Evolutionary conservation across 2,888 invertebrate species (phyloP), one percentile per base, ranked within the genome.

Genomic region (Campoplex capitator): DNA sequence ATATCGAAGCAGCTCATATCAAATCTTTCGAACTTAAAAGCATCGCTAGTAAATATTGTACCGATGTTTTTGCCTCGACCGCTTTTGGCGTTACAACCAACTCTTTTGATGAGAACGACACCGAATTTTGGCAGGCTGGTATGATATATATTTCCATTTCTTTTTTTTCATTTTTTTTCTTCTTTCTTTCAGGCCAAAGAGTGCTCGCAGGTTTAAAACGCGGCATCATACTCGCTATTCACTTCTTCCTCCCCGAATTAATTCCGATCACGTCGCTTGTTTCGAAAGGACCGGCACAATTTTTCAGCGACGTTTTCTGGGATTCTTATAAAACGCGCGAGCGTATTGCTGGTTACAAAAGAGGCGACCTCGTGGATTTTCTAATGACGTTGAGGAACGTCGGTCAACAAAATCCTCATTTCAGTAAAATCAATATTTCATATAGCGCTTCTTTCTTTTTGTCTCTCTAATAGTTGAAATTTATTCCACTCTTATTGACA

Each of bases 41-140:
- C 23, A 70, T 90, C n/a, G 88, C 88, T 42, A 88, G 90, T 0
- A 89, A 89, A 84, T 92, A 91, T 18, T 77, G 88, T 18, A 91
- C 90, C 7, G 92, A 92, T 71, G 88, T 92, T 38, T 90, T 92
- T 35, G 90, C 92, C 9, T 92, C 92, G 0, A 35, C 91, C 0
- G 90, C 89, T 18, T 92, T 92, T 84, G 93, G 93, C n/a, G 87
- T 92, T n/a, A 89, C 85, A 0, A 91, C 91, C 0, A 92, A 92
- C 88, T 92, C 91, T 0, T 93, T 93, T 77, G 85, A 91, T 35
- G 74, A 87, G 13, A 76, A 86, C 35, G 89, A 90, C 48, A 86
- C 81, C 6, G 85, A 88, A 6, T 92, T 93, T 84, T 92, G 89
- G 90, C 84, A 91, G 77, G 91, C 91, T 45, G 92, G 93, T 92